Evolutionary conservation across 2,888 invertebrate species (phyloP).

Genomic region (Coleophora flavipennella): DNA sequence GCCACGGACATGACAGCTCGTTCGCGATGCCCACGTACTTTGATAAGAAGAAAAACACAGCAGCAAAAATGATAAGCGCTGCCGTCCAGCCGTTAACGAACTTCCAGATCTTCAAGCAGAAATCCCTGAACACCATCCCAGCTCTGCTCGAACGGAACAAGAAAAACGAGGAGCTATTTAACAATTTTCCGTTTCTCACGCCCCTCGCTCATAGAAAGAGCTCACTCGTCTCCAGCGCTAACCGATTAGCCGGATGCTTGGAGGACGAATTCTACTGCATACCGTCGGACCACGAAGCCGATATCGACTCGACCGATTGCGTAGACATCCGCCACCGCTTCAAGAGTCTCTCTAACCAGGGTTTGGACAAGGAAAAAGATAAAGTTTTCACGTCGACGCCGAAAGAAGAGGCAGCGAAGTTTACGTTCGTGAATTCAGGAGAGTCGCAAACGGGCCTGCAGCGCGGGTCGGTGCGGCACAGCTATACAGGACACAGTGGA

Average conservation of each 20-base stretch:
- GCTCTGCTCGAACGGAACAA: constrained; percentile 43
- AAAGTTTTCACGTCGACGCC: constrained; percentile 41
- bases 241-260: constrained; percentile 49
- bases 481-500: constrained; percentile 36
- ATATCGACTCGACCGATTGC: constrained; percentile 25
- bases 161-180: constrained; percentile 61
- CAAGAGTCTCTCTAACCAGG: constrained; percentile 37
- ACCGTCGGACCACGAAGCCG: constrained; percentile 43
- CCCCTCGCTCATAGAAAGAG: constrained; percentile 70
- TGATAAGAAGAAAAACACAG: constrained; percentile 48
- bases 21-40: constrained; percentile 65
- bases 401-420: constrained; percentile 19
- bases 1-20: constrained; percentile 28
- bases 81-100: constrained; percentile 53
- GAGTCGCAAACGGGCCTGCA: constrained; percentile 15
- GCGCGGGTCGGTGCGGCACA: constrained; percentile 38
- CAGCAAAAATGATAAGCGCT: constrained; percentile 37
- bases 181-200: constrained; percentile 72
- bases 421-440: constrained; percentile 10
- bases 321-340: constrained; percentile 45
- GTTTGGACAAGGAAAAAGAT: constrained; percentile 27
- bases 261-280: constrained; percentile 66
- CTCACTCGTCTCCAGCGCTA: constrained; percentile 45
- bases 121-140: constrained; percentile 61
- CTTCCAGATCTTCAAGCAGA: constrained; percentile 64